phyloP scores from a whole-genome alignment of 2,113 vertebrate species.

The Dinomys branickii region DNA sequence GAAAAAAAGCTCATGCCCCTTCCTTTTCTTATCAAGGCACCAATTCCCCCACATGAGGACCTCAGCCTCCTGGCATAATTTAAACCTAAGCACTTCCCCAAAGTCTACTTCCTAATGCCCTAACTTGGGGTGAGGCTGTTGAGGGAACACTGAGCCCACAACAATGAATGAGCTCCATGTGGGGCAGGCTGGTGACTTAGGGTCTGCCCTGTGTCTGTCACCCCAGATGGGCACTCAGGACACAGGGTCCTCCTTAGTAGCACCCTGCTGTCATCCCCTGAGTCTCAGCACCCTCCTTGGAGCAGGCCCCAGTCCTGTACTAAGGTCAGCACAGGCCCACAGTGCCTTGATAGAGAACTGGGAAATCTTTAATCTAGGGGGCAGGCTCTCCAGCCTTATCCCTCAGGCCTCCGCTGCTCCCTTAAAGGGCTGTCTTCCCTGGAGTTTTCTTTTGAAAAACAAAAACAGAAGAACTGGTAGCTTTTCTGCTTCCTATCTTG shows the following conservation, averaged over 20 bases:
- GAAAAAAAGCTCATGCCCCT: no score
- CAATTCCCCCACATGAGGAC: background rate
- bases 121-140: background rate
- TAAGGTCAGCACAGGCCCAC: background rate
- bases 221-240: background rate
- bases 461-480: background rate
- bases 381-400: background rate
- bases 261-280: background rate
- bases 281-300: background rate
- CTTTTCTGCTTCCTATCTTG: background rate
- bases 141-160: background rate
- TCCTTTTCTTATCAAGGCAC: background rate
- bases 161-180: background rate
- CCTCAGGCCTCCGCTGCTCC: background rate
- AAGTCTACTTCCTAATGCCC: no score
- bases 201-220: background rate
- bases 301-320: background rate
- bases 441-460: background rate
- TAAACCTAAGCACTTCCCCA: background rate
- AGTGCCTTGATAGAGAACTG: background rate
- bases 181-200: background rate
- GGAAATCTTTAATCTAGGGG: background rate
- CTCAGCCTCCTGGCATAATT: background rate
- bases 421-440: background rate
- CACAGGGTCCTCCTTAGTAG: background rate